Conservation (phyloP, 2,888 invertebrate genomes). For the Epinotia demarniana region DNA sequence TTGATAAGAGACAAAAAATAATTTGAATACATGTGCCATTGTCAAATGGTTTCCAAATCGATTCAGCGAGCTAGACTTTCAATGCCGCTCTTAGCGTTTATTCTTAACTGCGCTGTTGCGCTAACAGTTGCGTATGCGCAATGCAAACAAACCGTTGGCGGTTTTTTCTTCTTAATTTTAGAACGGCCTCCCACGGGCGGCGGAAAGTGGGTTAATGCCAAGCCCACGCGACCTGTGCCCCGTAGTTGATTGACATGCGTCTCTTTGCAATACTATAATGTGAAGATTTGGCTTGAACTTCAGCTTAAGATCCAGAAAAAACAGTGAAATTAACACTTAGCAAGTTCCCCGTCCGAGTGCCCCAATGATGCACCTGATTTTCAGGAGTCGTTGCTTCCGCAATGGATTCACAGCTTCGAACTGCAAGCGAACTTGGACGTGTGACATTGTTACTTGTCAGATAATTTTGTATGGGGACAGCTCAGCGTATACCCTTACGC, state of each 20-base stretch:
- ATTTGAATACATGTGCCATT: slow-evolving; percentile 43
- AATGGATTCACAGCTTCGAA: too few relatives aligned
- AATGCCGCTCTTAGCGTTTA: slow-evolving; percentile 61
- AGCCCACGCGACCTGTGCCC: slow-evolving; percentile 75
- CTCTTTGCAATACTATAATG: slow-evolving; percentile 52
- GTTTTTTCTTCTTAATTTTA: slow-evolving; percentile 72
- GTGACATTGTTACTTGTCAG: too few relatives aligned
- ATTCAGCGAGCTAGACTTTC: slow-evolving; percentile 53
- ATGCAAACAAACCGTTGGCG: slow-evolving; percentile 64
- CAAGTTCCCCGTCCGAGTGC: too few relatives aligned
- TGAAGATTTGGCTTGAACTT: slow-evolving; percentile 22
- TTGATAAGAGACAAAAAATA: slow-evolving; percentile 29
- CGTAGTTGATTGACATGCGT: slow-evolving; percentile 67
- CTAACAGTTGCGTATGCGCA: slow-evolving; percentile 68
- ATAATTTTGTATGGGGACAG: too few relatives aligned
- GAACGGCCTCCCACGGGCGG: slow-evolving; percentile 79
- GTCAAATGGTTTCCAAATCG: slow-evolving; percentile 47
- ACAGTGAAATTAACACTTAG: neutral
- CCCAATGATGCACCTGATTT: too few relatives aligned
- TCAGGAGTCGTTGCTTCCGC: too few relatives aligned
- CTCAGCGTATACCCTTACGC: too few relatives aligned
- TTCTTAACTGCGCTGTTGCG: slow-evolving; percentile 67
- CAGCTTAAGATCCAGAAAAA: slow-evolving; percentile 12
- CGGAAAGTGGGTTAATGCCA: slow-evolving; percentile 81
- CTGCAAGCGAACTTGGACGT: too few relatives aligned